Percentiles rank a stretch among this genome's conserved stretches.
Evolutionary conservation across 1,140 invertebrate species (phyloP).

Genomic region (Drosophila trapezifrons): DNA sequence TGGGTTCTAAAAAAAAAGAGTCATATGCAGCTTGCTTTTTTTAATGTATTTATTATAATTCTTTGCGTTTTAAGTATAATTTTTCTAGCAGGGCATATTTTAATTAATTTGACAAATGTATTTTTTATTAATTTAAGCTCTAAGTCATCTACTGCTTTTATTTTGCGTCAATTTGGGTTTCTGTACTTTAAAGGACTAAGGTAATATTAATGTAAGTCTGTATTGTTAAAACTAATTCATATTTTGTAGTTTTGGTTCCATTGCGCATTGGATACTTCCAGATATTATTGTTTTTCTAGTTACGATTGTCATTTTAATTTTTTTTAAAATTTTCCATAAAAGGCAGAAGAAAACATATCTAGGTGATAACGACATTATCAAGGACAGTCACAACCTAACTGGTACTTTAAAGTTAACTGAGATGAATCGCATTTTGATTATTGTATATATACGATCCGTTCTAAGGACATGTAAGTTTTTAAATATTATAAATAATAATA

Average conservation of each 20-base stretch:
- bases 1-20: conserved; percentile 50
- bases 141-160: background rate
- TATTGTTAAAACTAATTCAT: background rate
- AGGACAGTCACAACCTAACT: conserved; percentile 72
- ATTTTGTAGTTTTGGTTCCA: conserved; percentile 17
- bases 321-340: conserved; percentile 54
- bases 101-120: conserved; percentile 33
- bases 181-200: conserved; percentile 32
- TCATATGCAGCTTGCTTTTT: background rate
- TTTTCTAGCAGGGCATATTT: conserved; percentile 26
- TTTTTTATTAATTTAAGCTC: conserved; percentile 7
- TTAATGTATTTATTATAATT: conserved; percentile 34
- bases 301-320: conserved; percentile 84
- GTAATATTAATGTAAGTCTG: conserved; percentile 17
- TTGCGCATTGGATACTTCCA: conserved; percentile 85
- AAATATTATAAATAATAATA: background rate
- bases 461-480: conserved; percentile 53
- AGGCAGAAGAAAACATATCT: background rate
- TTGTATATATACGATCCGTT: conserved; percentile 54
- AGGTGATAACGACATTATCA: conserved; percentile 71
- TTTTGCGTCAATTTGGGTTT: conserved; percentile 57
- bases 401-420: conserved; percentile 41
- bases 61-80: conserved; percentile 20
- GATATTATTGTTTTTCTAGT: conserved; percentile 86
- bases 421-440: conserved; percentile 52